phyloP scores from a whole-genome alignment of 2,888 invertebrate species.

The Apeira syringaria region DNA sequence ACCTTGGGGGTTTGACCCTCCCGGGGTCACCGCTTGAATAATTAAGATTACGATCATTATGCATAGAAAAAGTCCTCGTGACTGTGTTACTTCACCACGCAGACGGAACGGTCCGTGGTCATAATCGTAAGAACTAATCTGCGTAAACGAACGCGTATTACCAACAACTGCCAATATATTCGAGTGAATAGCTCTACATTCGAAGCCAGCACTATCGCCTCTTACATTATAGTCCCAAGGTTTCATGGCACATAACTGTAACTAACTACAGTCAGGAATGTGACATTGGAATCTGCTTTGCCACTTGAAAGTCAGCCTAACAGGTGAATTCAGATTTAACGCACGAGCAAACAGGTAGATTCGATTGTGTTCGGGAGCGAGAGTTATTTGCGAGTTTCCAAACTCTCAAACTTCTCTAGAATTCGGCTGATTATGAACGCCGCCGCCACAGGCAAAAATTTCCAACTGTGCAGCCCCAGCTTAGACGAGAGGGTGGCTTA shows the following conservation, averaged over 20 bases:
- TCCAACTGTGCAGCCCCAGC: constrained; percentile 21
- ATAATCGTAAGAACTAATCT: constrained; percentile 10
- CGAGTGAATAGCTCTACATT: constrained; percentile 2
- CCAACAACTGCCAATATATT: constrained; percentile 1
- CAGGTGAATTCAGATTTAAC: constrained; percentile 11
- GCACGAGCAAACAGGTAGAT: constrained; percentile 18
- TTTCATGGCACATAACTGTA: constrained; percentile 2
- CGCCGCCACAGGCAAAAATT: constrained; percentile 22
- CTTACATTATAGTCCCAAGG: constrained; percentile 5
- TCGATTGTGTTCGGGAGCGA: constrained; percentile 11
- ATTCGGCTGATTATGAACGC: constrained; percentile 11
- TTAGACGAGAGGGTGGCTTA: constrained; percentile 23
- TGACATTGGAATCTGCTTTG: constrained; percentile 12
- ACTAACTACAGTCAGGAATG: constrained; percentile 4
- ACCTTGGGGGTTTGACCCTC: constrained; percentile 35
- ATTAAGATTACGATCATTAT: constrained; percentile 35
- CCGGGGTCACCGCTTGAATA: constrained; percentile 32
- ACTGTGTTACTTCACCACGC: constrained; percentile 12
- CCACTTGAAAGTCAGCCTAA: constrained; percentile 6
- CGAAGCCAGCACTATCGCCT: constrained; percentile 6
- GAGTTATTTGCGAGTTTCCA: constrained; percentile 18
- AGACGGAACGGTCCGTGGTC: constrained; percentile 9
- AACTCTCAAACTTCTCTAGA: constrained; percentile 14
- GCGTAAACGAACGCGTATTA: constrained; percentile 1
- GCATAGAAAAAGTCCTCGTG: constrained; percentile 26